phyloP scores from a whole-genome alignment of 2,888 invertebrate species.

The Orgyia antiqua region DNA sequence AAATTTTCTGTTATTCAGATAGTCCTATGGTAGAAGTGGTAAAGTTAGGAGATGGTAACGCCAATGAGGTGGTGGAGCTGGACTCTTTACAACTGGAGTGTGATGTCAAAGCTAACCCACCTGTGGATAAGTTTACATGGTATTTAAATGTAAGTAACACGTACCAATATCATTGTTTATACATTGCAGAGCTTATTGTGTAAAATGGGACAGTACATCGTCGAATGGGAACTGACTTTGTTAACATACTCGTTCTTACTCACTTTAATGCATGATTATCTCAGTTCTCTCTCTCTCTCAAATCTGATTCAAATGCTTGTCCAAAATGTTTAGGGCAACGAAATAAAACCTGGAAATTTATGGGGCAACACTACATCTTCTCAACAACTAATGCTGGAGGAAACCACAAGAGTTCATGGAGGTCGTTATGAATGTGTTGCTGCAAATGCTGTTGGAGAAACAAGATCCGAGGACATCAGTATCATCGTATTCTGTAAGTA shows the following conservation, averaged over 20 bases:
- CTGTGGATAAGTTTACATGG: constrained; percentile 56
- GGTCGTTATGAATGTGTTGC: constrained; percentile 64
- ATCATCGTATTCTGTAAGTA: constrained; percentile 61
- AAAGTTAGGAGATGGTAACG: constrained; percentile 47
- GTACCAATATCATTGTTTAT: too few relatives aligned
- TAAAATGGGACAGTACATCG: too few relatives aligned
- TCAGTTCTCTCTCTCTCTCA: too few relatives aligned
- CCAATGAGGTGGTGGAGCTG: constrained; percentile 58
- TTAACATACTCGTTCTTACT: too few relatives aligned
- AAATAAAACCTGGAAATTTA: constrained; percentile 46
- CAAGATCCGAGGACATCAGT: constrained; percentile 47
- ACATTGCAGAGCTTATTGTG: too few relatives aligned
- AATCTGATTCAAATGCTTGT: too few relatives aligned
- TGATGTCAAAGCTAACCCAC: constrained; percentile 65
- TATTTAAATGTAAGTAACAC: constrained; percentile 65
- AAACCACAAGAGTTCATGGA: constrained; percentile 48
- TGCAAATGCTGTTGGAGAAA: constrained; percentile 55
- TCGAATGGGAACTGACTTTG: too few relatives aligned
- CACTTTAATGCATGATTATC: too few relatives aligned
- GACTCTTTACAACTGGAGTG: constrained; percentile 60
- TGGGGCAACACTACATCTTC: constrained; percentile 51
- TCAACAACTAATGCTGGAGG: constrained; percentile 42
- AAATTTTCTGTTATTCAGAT: too few relatives aligned
- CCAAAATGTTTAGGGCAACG: constrained; percentile 51
- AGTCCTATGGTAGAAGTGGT: constrained; percentile 65